A percentile compares a stretch with the other conserved stretches of the same genome.
These are phyloP conservation scores for Cyclina sinensis DNA, from an alignment of 1,140 invertebrate genomes.

Conservation along the genomic window DNA sequence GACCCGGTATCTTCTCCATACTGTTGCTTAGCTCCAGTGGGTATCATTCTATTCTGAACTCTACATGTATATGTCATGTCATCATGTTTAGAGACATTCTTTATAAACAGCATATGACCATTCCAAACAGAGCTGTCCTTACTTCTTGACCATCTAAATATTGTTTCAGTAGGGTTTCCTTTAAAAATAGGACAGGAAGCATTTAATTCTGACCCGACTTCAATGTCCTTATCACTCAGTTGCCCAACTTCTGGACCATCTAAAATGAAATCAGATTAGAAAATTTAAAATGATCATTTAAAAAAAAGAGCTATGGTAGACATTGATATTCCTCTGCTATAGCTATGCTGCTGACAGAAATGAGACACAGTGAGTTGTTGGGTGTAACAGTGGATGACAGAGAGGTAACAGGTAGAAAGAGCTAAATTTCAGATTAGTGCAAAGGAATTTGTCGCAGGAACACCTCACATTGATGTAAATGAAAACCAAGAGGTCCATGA, in stretches of 20 bases:
- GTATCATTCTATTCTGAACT: not conserved
- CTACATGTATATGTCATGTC: conserved; percentile 6
- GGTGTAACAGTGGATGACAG: too few relatives aligned
- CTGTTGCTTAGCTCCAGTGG: not conserved
- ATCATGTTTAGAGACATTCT: not conserved
- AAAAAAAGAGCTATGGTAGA: too few relatives aligned
- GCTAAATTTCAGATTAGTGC: too few relatives aligned
- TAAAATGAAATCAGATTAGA: not conserved
- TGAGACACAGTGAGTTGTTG: too few relatives aligned
- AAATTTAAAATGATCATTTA: not conserved
- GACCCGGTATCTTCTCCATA: not conserved
- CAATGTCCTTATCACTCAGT: not conserved
- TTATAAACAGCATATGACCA: not conserved
- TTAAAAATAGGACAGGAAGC: not conserved
- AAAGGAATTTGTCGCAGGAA: too few relatives aligned
- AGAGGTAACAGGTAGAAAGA: too few relatives aligned
- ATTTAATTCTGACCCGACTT: not conserved
- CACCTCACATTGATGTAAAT: too few relatives aligned
- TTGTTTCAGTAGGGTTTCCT: not conserved
- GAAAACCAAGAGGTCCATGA: too few relatives aligned
- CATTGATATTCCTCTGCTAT: too few relatives aligned
- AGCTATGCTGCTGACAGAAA: too few relatives aligned
- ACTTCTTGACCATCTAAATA: not conserved
- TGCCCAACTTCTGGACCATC: not conserved
- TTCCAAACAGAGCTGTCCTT: not conserved